phyloP scores from a whole-genome alignment of 2,113 vertebrate genomes.

The Myotis yumanensis region DNA sequence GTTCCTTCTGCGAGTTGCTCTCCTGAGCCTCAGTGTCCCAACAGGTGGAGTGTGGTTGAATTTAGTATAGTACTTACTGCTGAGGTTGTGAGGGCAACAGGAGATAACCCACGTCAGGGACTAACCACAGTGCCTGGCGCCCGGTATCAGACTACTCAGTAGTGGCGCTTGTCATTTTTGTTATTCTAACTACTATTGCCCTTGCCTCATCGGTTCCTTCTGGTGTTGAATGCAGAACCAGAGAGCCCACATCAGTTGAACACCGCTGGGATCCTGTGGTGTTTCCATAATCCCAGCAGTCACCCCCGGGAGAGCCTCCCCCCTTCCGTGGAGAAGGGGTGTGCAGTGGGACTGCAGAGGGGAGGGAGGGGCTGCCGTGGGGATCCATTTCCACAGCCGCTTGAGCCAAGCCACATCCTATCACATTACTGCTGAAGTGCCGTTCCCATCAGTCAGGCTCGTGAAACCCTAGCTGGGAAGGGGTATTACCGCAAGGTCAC shows the following conservation, averaged over 20 bases:
- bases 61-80: background rate
- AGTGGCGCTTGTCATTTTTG: background rate
- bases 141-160: accelerated
- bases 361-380: background rate
- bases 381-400: background rate
- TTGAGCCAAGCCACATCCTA: background rate
- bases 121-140: background rate
- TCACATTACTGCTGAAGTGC: background rate
- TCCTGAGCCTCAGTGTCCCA: background rate
- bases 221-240: background rate
- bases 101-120: background rate
- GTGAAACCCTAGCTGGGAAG: background rate
- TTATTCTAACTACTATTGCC: background rate
- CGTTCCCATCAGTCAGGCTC: background rate
- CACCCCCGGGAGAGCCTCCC: background rate
- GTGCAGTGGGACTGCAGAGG: background rate
- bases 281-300: background rate
- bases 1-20: background rate
- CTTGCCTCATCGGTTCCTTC: background rate
- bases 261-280: accelerated
- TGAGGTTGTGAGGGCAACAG: background rate
- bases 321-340: accelerated
- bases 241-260: background rate
- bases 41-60: too few species aligned
- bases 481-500: background rate